phyloP scores from a whole-genome alignment of 2,113 vertebrate genomes.

The Proterorhinus semilunaris region DNA sequence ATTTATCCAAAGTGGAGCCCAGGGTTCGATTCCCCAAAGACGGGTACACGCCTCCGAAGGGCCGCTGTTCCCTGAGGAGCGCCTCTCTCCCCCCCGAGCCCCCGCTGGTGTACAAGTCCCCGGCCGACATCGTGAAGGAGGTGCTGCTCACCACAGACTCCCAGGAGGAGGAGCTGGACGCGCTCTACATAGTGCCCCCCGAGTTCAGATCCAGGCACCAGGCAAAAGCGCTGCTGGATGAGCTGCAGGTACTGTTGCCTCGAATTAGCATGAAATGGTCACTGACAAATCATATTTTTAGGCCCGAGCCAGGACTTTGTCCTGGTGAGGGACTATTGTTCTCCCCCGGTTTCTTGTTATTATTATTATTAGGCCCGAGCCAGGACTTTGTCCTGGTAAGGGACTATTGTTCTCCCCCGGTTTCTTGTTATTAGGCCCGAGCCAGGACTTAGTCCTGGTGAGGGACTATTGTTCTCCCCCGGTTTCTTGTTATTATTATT shows the following conservation, averaged over 20 bases:
- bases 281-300: too few species aligned
- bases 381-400: too few species aligned
- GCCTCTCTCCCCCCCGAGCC: neutral
- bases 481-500: too few species aligned
- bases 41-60: slow-evolving; percentile 82
- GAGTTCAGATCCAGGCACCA: slow-evolving; percentile 81
- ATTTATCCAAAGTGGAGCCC: slow-evolving; percentile 90
- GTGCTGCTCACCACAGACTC: slow-evolving; percentile 76
- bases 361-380: too few species aligned
- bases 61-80: slow-evolving; percentile 39
- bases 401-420: too few species aligned
- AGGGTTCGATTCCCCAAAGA: slow-evolving; percentile 81
- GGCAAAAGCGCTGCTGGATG: slow-evolving; percentile 83
- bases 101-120: slow-evolving; percentile 82
- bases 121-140: slow-evolving; percentile 87
- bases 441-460: too few species aligned
- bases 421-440: too few species aligned
- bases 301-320: too few species aligned
- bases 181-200: slow-evolving; percentile 66
- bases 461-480: too few species aligned
- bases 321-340: too few species aligned
- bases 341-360: too few species aligned
- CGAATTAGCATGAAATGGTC: too few species aligned
- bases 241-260: slow-evolving; percentile 83
- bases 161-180: neutral